Evolutionary conservation across 2,113 vertebrate genomes (phyloP), one percentile per base, ranked within the genome.

Genomic region (Oreochromis niloticus): DNA sequence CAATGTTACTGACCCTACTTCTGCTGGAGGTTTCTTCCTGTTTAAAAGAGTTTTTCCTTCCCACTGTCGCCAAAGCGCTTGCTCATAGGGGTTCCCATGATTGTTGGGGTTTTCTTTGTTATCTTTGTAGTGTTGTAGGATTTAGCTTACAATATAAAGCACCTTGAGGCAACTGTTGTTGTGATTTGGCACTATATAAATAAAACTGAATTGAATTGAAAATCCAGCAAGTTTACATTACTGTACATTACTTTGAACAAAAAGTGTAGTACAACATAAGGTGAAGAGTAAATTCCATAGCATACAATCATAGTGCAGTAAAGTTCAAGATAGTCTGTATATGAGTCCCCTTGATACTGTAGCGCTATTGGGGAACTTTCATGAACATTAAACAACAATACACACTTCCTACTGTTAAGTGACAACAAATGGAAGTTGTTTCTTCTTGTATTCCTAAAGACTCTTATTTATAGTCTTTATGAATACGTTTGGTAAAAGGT

Each of bases 401-500:
- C 59, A 63, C 30, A 63, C 4, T 14, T 68, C 0, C 10, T 22
- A 41, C 11, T 68, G 11, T 14, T 41, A 41, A 22, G 36, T 22
- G 63, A 41, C 12, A 68, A 41, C 0, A 68, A 39, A 68, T 68
- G 0, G 34, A 68, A 68, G 2, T 39, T 68, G 63, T 14, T 68
- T 68, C 7, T 41, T 68, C 22, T 68, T 0, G 2, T 68, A 68
- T 41, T 68, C 19, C 22, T 39, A 68, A 22, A 2, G 61, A 68
- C n/a, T 68, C 12, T 7, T 16, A 27, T 3, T 46, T 3, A 48
- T 22, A 75, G 6, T 46, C 24, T 2, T 59, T 59, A 59, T 16
- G 27, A 2, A 59, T 59, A 3, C 19, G n/a, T 54, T 54, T 54
- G 50, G 14, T 1, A 59, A 3, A 6, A 5, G 30, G 43, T 75